These are phyloP conservation scores for Epinotia bilunana DNA, from an alignment of 2,888 invertebrate species.

Conservation along the genomic window DNA sequence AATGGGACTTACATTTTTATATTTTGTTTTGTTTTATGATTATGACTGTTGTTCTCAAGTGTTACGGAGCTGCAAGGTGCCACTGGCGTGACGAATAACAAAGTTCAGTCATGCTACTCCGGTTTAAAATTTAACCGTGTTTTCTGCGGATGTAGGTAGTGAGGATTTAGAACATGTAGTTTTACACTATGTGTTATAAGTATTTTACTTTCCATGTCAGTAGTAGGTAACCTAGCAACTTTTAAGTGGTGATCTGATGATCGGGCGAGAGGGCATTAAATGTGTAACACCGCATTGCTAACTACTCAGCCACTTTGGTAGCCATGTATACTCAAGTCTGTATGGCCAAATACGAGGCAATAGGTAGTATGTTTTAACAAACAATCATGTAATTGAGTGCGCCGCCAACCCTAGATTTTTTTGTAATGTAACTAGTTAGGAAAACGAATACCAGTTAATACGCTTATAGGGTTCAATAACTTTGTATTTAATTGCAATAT, in stretches of 20 bases:
- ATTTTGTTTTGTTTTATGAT: constrained; percentile 48
- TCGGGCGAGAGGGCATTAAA: too few species aligned
- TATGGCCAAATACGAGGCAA: too few species aligned
- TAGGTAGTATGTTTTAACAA: too few species aligned
- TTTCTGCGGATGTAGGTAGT: not conserved
- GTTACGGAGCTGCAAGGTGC: not conserved
- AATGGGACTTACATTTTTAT: constrained; percentile 42
- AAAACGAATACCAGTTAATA: not conserved
- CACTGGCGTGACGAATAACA: too few species aligned
- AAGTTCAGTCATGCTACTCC: not conserved
- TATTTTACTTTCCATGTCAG: not conserved
- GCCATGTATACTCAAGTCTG: too few species aligned
- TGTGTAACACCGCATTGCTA: too few species aligned
- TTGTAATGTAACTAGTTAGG: not conserved
- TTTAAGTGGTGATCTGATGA: not conserved
- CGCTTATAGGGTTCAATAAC: not conserved
- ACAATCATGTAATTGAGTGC: not conserved
- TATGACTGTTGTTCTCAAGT: constrained; percentile 24
- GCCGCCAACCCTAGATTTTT: not conserved
- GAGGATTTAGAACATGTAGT: not conserved
- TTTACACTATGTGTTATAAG: not conserved
- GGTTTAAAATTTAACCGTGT: not conserved
- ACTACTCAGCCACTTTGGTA: too few species aligned
- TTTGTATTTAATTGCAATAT: not conserved
- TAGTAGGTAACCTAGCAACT: not conserved